Evolutionary conservation across 64 coral and sea anemone species (phyloP).

Genomic region (Astreopora myriophthalma): DNA sequence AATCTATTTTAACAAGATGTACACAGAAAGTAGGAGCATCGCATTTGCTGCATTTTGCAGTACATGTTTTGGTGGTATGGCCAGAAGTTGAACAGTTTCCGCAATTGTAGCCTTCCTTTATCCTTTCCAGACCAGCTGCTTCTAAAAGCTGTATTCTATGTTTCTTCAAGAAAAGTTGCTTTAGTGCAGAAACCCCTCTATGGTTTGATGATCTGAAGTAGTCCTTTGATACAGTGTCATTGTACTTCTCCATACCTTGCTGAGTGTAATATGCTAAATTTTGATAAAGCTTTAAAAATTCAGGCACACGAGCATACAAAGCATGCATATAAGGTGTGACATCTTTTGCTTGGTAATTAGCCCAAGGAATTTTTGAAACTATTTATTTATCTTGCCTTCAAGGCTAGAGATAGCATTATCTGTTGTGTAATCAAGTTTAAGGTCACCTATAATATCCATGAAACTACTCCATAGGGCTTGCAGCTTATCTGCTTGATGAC

Average conservation of each 20-base stretch:
- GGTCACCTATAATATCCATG: neutral
- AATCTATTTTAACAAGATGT: constrained; percentile 58
- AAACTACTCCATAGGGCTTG: neutral
- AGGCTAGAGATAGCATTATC: neutral
- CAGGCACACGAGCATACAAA: neutral
- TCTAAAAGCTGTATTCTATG: constrained; percentile 23
- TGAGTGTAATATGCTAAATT: constrained; percentile 50
- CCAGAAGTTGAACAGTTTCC: constrained; percentile 29
- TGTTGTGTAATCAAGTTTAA: neutral
- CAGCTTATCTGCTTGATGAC: neutral
- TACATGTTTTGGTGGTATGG: constrained; percentile 71
- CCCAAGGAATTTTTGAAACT: neutral
- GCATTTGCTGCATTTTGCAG: constrained; percentile 28
- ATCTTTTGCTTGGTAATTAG: constrained; percentile 52
- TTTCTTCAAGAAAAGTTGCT: constrained; percentile 43
- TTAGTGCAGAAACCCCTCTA: constrained; percentile 34
- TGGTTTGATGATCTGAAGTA: constrained; percentile 47
- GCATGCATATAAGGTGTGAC: constrained; percentile 33
- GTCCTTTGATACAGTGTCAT: constrained; percentile 36
- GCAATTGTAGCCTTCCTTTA: constrained; percentile 40
- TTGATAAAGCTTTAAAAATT: constrained; percentile 17
- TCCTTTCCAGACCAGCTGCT: constrained; percentile 15
- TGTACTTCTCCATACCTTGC: constrained; percentile 55
- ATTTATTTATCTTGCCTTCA: neutral
- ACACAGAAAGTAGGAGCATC: constrained; percentile 34